phyloP scores from a whole-genome alignment of 2,797 vertebrate species.

The Bradypus variegatus region DNA sequence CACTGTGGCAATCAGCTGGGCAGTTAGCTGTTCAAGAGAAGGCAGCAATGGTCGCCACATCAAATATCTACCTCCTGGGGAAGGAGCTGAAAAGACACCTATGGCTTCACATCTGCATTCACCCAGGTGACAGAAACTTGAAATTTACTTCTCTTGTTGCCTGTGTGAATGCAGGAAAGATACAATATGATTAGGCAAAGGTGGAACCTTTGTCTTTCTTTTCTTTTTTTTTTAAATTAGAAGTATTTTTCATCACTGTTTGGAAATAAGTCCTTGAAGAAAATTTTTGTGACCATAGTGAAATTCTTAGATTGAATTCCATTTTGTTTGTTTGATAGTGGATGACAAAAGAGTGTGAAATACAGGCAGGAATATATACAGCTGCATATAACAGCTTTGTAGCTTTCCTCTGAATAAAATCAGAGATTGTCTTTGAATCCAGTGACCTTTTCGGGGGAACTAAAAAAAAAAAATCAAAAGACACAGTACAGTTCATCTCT shows the following conservation, averaged over 20 bases:
- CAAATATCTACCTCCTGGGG: neutral
- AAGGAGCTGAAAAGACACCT: neutral
- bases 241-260: constrained; percentile 23
- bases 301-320: constrained; percentile 38
- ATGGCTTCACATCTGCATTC: neutral
- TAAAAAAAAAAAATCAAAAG: constrained; percentile 46
- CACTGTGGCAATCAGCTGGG: neutral
- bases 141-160: neutral
- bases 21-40: neutral
- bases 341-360: neutral
- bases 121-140: neutral
- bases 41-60: neutral
- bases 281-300: neutral
- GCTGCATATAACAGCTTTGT: neutral
- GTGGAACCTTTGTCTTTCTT: neutral
- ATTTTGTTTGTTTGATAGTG: constrained; percentile 14
- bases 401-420: constrained; percentile 28
- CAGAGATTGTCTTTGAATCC: constrained; percentile 36
- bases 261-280: constrained; percentile 37
- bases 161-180: neutral
- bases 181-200: neutral
- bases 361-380: neutral
- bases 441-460: constrained; percentile 39
- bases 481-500: constrained; percentile 13
- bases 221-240: neutral